Percentiles rank a stretch among this genome's conserved stretches.
Conservation (phyloP, 2,113 vertebrate species). For the Oplegnathus fasciatus region DNA sequence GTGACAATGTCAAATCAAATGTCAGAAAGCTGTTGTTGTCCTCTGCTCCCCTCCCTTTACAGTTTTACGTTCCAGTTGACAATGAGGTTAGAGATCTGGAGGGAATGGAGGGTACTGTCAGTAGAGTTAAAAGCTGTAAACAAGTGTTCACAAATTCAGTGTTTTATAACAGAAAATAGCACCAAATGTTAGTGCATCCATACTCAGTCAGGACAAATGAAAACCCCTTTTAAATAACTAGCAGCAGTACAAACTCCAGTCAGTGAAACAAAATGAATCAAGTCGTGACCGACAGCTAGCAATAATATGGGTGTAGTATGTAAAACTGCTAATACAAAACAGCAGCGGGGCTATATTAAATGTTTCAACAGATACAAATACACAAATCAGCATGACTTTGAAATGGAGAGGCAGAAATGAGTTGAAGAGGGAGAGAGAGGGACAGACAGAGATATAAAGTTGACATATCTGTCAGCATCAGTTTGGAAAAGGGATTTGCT, state of each 20-base stretch:
- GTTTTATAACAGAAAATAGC: constrained; percentile 58
- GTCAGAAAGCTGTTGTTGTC: constrained; percentile 12
- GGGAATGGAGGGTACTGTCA: constrained; percentile 44
- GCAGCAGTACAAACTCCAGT: constrained; percentile 40
- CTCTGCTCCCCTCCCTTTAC: constrained; percentile 10
- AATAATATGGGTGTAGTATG: constrained; percentile 9
- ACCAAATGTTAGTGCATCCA: constrained; percentile 41
- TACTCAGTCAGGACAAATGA: constrained; percentile 27
- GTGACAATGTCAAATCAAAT: constrained; percentile 32
- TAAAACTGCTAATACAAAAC: constrained; percentile 38
- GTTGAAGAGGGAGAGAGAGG: constrained; percentile 6
- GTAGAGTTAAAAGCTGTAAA: constrained; percentile 59
- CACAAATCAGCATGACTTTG: constrained; percentile 1
- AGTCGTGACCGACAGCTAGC: constrained; percentile 29
- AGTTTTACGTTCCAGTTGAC: constrained; percentile 45
- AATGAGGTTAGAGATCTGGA: constrained; percentile 36
- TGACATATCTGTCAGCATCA: constrained; percentile 2
- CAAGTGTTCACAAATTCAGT: constrained; percentile 60
- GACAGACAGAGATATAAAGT: constrained; percentile 43
- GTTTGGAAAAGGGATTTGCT: constrained; percentile 40
- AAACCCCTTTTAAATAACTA: constrained; percentile 37
- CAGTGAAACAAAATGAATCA: constrained; percentile 27
- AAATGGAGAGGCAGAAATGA: constrained; percentile 7
- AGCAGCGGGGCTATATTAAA: constrained; percentile 44
- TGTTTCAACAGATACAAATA: constrained; percentile 32